phyloP scores from a whole-genome alignment of 2,888 invertebrate genomes.

The Eretmocerus hayati region DNA sequence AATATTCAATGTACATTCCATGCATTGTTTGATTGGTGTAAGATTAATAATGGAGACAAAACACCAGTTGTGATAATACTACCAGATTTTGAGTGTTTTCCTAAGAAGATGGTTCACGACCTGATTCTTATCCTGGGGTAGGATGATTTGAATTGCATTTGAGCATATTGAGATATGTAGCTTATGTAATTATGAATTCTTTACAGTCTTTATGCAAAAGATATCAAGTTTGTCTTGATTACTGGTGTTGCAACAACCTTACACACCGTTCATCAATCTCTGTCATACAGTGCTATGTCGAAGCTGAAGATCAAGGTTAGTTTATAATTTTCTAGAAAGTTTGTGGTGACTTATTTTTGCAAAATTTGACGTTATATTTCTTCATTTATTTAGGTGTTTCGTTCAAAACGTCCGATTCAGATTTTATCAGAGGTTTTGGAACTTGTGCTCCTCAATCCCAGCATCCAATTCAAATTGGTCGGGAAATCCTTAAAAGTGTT shows the following conservation, averaged over 20 bases:
- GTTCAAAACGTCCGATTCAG: constrained; percentile 57
- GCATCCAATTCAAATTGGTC: constrained; percentile 73
- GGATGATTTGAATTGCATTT: constrained; percentile 24
- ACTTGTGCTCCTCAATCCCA: constrained; percentile 47
- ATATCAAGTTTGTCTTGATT: constrained; percentile 67
- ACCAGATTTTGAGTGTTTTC: constrained; percentile 82
- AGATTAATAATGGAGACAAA: constrained; percentile 31
- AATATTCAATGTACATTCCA: constrained; percentile 63
- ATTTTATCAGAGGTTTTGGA: constrained; percentile 37
- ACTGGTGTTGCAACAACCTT: constrained; percentile 85
- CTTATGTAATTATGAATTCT: constrained; percentile 22
- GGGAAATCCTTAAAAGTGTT: constrained; percentile 75
- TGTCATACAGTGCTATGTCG: constrained; percentile 77
- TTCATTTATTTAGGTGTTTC: constrained; percentile 62
- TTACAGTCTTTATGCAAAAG: constrained; percentile 54
- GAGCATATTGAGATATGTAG: too few species aligned
- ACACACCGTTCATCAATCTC: constrained; percentile 68
- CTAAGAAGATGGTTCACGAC: constrained; percentile 65
- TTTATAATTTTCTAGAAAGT: background rate
- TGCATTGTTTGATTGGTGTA: constrained; percentile 57
- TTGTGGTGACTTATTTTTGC: background rate
- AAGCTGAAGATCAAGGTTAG: constrained; percentile 52
- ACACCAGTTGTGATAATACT: constrained; percentile 65
- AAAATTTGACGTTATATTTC: background rate
- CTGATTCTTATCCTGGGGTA: constrained; percentile 75